phyloP scores from a whole-genome alignment of 2,888 invertebrate species.

The Caenorhabditis macrosperma region DNA sequence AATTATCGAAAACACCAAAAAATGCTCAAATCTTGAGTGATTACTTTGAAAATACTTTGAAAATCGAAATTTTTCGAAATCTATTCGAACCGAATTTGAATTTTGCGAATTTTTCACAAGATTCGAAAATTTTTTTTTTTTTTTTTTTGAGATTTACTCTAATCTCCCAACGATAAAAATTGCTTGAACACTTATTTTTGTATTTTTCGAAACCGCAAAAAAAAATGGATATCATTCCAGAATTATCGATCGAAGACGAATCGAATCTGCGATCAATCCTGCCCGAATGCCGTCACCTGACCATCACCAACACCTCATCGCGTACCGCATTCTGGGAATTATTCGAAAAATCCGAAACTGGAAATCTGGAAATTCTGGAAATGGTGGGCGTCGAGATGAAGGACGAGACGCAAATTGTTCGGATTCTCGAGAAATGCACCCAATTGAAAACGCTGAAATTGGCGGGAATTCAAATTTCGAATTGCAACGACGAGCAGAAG shows the following conservation, averaged over 20 bases:
- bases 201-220: too few species aligned
- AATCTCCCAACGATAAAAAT: too few species aligned
- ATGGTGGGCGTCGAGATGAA: not conserved
- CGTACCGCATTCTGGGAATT: slow-evolving; percentile 10
- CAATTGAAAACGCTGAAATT: slow-evolving; percentile 23
- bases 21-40: too few species aligned
- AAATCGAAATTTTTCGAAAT: too few species aligned
- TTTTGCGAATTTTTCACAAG: too few species aligned
- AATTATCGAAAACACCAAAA: too few species aligned
- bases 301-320: not conserved
- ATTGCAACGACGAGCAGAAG: not conserved
- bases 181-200: too few species aligned
- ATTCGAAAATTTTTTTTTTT: too few species aligned
- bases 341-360: slow-evolving; percentile 13
- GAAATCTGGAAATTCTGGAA: slow-evolving; percentile 16
- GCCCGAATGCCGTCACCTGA: not conserved
- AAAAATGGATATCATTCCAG: too few species aligned
- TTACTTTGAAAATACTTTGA: too few species aligned
- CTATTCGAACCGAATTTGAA: too few species aligned
- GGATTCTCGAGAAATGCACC: slow-evolving; percentile 13
- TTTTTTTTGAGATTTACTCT: too few species aligned
- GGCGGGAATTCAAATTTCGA: slow-evolving; percentile 18
- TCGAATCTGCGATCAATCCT: not conserved
- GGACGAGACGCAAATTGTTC: slow-evolving; percentile 12
- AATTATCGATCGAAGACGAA: not conserved